Evolutionary conservation across 2,113 vertebrate species (phyloP), one percentile per base, ranked within the genome.

Genomic region (Syngnathus typhle): DNA sequence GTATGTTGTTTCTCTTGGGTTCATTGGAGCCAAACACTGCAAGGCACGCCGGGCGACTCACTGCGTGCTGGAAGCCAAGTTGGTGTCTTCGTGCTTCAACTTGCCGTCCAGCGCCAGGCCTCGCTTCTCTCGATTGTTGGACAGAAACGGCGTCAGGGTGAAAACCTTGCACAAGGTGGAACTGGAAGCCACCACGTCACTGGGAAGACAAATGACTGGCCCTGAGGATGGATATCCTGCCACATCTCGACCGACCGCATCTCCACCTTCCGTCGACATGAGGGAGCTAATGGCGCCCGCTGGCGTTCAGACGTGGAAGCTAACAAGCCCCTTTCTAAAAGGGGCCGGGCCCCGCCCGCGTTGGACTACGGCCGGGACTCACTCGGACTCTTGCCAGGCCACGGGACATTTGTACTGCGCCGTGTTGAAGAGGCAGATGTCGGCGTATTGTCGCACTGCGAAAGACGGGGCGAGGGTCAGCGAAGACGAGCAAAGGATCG

Each of bases 401-500:
- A 99, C 96, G 0, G 96, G 95, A 54, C 96, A 98, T 81, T 98
- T 99, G 90, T 99, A 99, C 89, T 99, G 96, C 6, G 96, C 96
- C 0, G 95, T 98, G 91, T 96, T 99, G 90, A 98, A 99, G 56
- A 99, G 94, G 86, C 96, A 99, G 84, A 99, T 99, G 81, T 99
- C 96, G 0, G 96, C 96, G 0, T 95, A 95, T 72, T 99, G 96
- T 67, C 96, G 94, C 65, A 98, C 96, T 98, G 85, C 4, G 37
- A 68, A 75, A 2, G 76, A 52, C 19, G 8, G 51, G 23, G 9
- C 4, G 0, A 5, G 23, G 23, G 54, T 23, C 4, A 15, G 21
- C 5, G 23, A 13, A 7, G 10, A 4, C 12, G 55, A 6, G n/a
- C 12, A 32, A 13, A 15, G 1, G 6, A 19, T 32, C 5, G 21